Evolutionary conservation across 2,113 vertebrate species (phyloP), one percentile per base, ranked within the genome.

Genomic region (Nesoenas mayeri): DNA sequence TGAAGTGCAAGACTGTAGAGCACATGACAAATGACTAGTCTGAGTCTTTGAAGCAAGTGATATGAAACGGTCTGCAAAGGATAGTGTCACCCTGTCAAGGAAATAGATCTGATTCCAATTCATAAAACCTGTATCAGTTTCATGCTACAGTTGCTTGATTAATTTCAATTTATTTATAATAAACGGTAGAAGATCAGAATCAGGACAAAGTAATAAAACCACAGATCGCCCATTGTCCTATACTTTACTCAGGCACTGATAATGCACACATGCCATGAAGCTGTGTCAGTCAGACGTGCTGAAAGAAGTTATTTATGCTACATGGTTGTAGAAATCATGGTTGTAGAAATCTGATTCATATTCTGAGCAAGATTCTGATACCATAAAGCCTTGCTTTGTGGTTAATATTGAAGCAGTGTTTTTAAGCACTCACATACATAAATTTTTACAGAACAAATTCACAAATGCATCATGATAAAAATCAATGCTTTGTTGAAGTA

Each of bases 1-100:
- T 85, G 66, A 93, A 96, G 62, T 89, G 56, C 67, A 96, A 80
- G 78, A 91, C 42, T 79, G 36, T 48, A 91, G 44, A 90, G 18
- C 5, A 56, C 42, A 77, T 89, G 51, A 91, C 62, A 89, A 81
- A 91, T 86, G 26, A 89, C 79, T 92, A 73, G 7, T 32, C 4
- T 9, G 80, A 88, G 26, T 14, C 56, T 91, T 93, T 96, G 83
- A 96, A 94, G 22, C 11, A 84, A 69, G 83, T 64, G 1, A 57
- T 66, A 71, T 57, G 50, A 85, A 94, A 80, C 54, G 80, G n/a
- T 72, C 47, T 94, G 31, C 44, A 91, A 72, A 72, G 24, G 12
- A 62, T 42, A 56, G 22, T 79, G 65, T 42, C 56, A 74, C 22
- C 8, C 18, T 95, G 18, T 62, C 22, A 9, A 51, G 67, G 38